A percentile compares a stretch with the other conserved stretches of the same genome.
Evolutionary conservation across 64 coral and sea anemone species (phyloP).

Genomic region (Montipora efflorescens): DNA sequence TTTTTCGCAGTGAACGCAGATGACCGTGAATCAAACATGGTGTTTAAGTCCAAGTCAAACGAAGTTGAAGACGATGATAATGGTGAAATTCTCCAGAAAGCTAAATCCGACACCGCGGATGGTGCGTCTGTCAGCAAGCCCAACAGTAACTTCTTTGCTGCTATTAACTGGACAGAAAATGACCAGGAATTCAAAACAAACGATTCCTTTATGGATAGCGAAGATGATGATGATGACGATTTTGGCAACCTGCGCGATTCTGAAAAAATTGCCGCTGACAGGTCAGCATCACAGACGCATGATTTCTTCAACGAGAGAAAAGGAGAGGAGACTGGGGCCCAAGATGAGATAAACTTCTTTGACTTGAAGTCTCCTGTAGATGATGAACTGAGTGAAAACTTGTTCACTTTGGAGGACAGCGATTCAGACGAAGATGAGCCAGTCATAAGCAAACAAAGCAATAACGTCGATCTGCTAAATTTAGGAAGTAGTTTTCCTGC

Average conservation of each 20-base stretch:
- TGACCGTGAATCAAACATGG: constrained; percentile 88
- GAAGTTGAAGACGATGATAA: constrained; percentile 48
- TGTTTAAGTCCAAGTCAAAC: constrained; percentile 65
- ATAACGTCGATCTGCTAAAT: constrained; percentile 43
- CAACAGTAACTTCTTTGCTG: constrained; percentile 49
- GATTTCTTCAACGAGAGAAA: constrained; percentile 70
- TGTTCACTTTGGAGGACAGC: constrained; percentile 22
- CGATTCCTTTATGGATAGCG: neutral
- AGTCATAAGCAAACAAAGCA: neutral
- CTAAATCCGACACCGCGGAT: neutral
- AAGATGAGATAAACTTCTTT: constrained; percentile 76
- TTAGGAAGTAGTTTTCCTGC: constrained; percentile 12
- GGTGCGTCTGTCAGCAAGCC: constrained; percentile 7
- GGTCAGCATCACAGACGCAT: neutral
- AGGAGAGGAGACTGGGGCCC: neutral
- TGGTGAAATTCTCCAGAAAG: neutral
- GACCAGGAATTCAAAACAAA: neutral
- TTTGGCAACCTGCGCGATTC: constrained; percentile 51
- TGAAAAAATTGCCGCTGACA: neutral
- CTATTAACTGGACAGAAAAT: constrained; percentile 59
- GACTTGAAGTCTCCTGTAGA: constrained; percentile 59
- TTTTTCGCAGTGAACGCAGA: constrained; percentile 81
- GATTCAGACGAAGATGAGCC: constrained; percentile 35
- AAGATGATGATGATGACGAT: constrained; percentile 80
- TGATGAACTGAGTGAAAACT: constrained; percentile 15